Evolutionary conservation across 2,113 vertebrate genomes (phyloP), one percentile per base, ranked within the genome.

Genomic region (Polypterus bichir): DNA sequence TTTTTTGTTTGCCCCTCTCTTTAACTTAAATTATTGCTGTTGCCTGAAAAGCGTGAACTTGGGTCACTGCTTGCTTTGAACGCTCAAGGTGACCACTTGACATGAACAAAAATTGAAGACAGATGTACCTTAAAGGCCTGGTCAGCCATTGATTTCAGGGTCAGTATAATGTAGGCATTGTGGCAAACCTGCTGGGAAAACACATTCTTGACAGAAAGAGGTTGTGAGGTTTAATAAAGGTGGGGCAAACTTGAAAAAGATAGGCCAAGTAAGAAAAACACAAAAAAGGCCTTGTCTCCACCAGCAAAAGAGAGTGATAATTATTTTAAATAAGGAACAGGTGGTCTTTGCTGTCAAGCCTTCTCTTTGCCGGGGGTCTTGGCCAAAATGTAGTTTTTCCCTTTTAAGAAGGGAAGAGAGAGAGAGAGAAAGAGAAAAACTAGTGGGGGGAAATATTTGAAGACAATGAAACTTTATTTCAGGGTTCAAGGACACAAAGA

Each of bases 71-170:
- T 62, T 61, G 63, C 62, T 49, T 59, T 68, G 44, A 61, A 57
- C 46, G 51, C 52, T 44, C n/a, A 46, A 48, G 49, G n/a, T 58
- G 62, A 64, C 62, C 56, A 46, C 63, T 59, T 71, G 63, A 68
- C 61, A 52, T 56, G 56, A 64, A 44, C 54, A 4, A 47, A 65
- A 70, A 75, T 65, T 58, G 66, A 63, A 66, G 62, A 68, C 71
- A 71, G 65, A 73, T 73, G 74, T 67, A 11, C 48, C 54, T 3
- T 59, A 47, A 6, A 61, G 64, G 51, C 48, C 44, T 59, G 58
- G 44, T 45, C 62, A 63, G 49, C 51, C 59, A 10, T 46, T 51
- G 45, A 44, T 64, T 49, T 48, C 57, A 61, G 59, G 65, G 68
- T 64, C 64, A 64, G 9, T 9, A 27, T 0, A 52, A 52, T 52